Evolutionary conservation across 1,140 invertebrate genomes (phyloP).

Genomic region (Octopus bimaculoides): DNA sequence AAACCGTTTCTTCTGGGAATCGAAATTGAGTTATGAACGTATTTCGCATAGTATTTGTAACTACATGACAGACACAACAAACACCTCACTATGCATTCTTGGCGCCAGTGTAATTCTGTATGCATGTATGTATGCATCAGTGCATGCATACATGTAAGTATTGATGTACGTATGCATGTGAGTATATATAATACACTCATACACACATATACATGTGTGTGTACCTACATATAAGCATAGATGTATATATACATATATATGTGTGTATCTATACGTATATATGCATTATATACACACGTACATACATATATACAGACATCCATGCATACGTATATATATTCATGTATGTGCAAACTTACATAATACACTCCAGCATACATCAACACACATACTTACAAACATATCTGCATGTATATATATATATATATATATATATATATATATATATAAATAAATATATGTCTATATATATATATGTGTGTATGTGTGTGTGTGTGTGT

Average conservation of each 20-base stretch:
- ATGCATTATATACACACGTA: neutral
- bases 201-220: neutral
- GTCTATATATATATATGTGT: neutral
- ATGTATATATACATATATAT: neutral
- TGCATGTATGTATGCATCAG: too few species aligned
- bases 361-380: neutral
- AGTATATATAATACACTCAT: too few species aligned
- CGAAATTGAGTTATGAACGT: too few species aligned
- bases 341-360: neutral
- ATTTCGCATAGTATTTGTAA: too few species aligned
- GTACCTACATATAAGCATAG: neutral
- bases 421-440: slow-evolving; percentile 4
- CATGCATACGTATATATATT: neutral
- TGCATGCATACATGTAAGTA: too few species aligned
- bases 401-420: neutral
- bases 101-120: too few species aligned
- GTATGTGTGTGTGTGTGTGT: neutral
- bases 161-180: too few species aligned
- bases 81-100: too few species aligned
- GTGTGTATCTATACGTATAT: neutral
- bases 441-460: neutral
- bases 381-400: neutral
- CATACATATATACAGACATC: neutral
- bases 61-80: too few species aligned
- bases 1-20: too few species aligned